Base-by-base conservation (phyloP, 1,140 invertebrate species). In the Nasonia vitripennis region DNA sequence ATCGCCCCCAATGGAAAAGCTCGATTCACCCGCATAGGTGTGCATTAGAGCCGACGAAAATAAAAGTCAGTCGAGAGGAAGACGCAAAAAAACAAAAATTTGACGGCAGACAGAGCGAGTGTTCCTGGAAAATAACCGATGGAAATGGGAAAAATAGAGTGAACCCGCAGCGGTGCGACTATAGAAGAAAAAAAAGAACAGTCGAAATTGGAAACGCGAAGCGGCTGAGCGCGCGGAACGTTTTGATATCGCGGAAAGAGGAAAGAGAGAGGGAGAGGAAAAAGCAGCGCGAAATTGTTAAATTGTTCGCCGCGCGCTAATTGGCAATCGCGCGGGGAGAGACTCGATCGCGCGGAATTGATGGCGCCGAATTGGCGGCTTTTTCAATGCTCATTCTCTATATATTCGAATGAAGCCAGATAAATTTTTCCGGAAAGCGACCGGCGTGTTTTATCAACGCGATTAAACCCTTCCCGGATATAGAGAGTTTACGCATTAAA, bases 121-220 rank as follows among this genome's bases (percentile, higher is more conserved):
- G 23, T n/a, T 48, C 45, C 20, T 67, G 78, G 9, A 45, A 71
- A 81, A 71, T 81, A 45, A 71, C 20, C 37, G 20, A 81, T 81
- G 31, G 34, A 68, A 68, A 68, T 80, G 55, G 75, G 55, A 68
- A 55, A 80, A 80, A 80, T 79, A 79, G 27, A 68, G 55, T 68
- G 34, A 10, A 78, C 2, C 20, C 41, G 2, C 55, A 62, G 2
- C 55, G n/a, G 20, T n/a, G 1, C 27, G 55, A 17, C 20, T 62
- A 27, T 27, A 27, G 27, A 27, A 27, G 27, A 27, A 62, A 62
- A 73, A 78, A 78, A 55, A 55, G 20, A 2, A 27, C 20, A 77
- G 37, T n/a, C 41, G 41, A 77, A 77, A 77, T 77, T 77, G 74
- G 74, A 77, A 77, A 14, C 0, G 48, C 14, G 12, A 51, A 51